Evolutionary conservation across 2,797 vertebrate species (phyloP), one percentile per base, ranked within the genome.

Genomic region (Geotrypetes seraphini): DNA sequence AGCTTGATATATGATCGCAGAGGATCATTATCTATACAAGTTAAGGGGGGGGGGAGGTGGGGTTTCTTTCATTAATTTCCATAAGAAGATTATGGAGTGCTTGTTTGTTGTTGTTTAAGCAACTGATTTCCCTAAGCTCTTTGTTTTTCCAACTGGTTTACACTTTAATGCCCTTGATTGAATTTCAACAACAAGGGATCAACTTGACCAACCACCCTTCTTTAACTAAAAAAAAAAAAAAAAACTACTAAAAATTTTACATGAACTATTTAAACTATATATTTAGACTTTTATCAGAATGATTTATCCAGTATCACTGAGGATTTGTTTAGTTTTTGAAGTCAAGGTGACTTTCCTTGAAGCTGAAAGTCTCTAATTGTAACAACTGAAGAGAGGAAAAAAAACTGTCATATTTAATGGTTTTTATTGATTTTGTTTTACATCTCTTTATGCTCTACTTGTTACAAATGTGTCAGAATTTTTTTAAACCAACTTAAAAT

Each of bases 101-200:
- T 88, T 81, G 87, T 91, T 93, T 94, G 90, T 92, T 95, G 88
- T 90, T 93, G 87, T 91, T 90, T 83, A 86, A 90, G 86, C 85
- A 92, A 93, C 89, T 90, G 85, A 95, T 96, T 97, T 96, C 88
- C 90, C 88, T 91, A 92, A 95, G 89, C 89, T 86, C 87, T 92
- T 93, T 96, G 92, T 96, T 93, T 96, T 92, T 90, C 88, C 90
- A 91, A 90, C 87, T 85, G 89, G 87, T 97, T 96, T 96, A 96
- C 92, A 92, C 89, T 92, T 92, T 94, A 96, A 96, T 91, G 88
- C 90, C 83, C 86, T 84, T 73, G 81, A 91, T 91, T 93, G 87
- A 92, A 91, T 89, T 89, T 88, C 87, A 88, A 79, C 83, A 76
- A 89, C 68, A 70, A 83, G 79, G 80, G 79, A 87, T 86, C 85